Percentiles rank a stretch among this genome's conserved stretches.
Evolutionary conservation across 2,113 vertebrate genomes (phyloP).

Genomic region (Erinaceus europaeus): DNA sequence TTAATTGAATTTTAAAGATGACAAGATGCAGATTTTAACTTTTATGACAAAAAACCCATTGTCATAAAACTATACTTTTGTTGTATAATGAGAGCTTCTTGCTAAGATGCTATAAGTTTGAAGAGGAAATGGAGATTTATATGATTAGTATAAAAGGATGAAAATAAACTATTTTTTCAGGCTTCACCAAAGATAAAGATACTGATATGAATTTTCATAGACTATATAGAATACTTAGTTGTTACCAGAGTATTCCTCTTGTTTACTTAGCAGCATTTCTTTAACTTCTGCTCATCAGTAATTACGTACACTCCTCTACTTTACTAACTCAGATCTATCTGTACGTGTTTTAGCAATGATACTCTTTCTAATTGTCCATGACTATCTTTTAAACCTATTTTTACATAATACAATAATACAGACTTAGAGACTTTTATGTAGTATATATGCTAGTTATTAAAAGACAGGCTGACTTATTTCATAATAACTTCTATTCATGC

Average conservation of each 20-base stretch:
- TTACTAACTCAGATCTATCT: not conserved
- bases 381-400: not conserved
- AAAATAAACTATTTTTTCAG: not conserved
- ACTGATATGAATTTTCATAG: too few species aligned
- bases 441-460: too few species aligned
- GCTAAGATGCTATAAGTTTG: not conserved
- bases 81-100: not conserved
- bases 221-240: not conserved
- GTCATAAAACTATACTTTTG: not conserved
- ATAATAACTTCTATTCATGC: not conserved
- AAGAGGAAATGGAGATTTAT: conserved; percentile 1
- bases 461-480: not conserved
- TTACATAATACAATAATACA: not conserved
- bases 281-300: not conserved
- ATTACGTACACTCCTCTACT: too few species aligned
- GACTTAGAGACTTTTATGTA: not conserved
- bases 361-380: not conserved
- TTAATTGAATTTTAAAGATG: not conserved
- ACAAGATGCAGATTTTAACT: not conserved
- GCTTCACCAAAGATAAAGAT: not conserved
- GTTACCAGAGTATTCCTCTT: not conserved
- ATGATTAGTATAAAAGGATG: not conserved
- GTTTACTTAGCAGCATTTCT: not conserved
- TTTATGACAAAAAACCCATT: not conserved
- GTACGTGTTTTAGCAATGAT: not conserved